Percentiles rank a stretch among this genome's conserved stretches.
Conservation (phyloP, 2,888 invertebrate species). For the Amiota mariae region DNA sequence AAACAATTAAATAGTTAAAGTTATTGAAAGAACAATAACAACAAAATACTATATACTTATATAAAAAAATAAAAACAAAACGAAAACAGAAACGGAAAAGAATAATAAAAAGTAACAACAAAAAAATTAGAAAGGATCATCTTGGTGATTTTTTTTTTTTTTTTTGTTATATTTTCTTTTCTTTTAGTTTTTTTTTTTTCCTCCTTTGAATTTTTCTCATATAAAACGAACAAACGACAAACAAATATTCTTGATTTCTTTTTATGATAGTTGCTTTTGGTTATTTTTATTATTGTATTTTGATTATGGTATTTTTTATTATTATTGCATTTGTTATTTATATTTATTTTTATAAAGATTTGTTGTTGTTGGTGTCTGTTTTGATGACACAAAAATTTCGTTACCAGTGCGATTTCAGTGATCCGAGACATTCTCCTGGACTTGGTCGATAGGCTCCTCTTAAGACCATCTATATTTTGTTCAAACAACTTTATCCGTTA, state of each 20-base stretch:
- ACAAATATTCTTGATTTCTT: slow-evolving; percentile 22
- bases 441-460: slow-evolving; percentile 84
- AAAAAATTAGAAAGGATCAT: background rate
- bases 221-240: slow-evolving; percentile 1
- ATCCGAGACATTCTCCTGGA: slow-evolving; percentile 88
- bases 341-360: background rate
- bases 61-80: background rate
- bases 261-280: slow-evolving; percentile 3
- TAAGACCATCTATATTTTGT: slow-evolving; percentile 89
- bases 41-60: slow-evolving; percentile 6
- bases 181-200: background rate
- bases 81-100: background rate
- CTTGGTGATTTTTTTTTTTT: too few species aligned
- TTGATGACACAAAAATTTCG: slow-evolving; percentile 72
- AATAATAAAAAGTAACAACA: background rate
- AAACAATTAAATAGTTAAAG: background rate
- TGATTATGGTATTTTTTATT: too few species aligned
- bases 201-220: background rate
- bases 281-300: background rate
- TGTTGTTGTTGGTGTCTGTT: slow-evolving; percentile 30
- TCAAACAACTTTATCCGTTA: slow-evolving; percentile 81
- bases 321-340: background rate
- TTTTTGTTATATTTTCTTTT: too few species aligned
- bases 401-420: slow-evolving; percentile 88
- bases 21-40: slow-evolving; percentile 15